Conservation (phyloP, 2,113 vertebrate genomes). For the Syngnathoides biaculeatus region DNA sequence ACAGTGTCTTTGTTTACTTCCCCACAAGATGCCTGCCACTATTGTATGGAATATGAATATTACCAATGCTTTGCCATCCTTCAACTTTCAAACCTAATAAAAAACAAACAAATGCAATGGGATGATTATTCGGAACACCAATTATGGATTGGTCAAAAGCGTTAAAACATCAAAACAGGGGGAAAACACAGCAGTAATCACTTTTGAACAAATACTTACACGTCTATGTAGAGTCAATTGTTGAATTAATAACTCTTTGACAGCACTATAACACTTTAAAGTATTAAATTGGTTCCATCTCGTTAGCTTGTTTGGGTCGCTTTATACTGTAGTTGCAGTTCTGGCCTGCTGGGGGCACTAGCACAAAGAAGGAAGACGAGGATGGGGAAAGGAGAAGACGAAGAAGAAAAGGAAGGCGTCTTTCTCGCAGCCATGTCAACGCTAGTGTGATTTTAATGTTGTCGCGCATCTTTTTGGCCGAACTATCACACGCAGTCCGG, state of each 20-base stretch:
- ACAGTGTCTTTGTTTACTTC: slow-evolving; percentile 16
- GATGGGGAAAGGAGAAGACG: neutral
- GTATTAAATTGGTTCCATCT: too few relatives aligned
- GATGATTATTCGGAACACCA: neutral
- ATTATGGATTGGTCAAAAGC: too few relatives aligned
- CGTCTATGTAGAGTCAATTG: too few relatives aligned
- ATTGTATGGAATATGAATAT: slow-evolving; percentile 8
- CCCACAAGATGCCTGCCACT: neutral
- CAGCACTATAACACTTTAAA: neutral
- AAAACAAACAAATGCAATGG: neutral
- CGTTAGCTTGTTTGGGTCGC: neutral
- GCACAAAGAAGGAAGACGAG: too few relatives aligned
- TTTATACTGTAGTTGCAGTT: neutral
- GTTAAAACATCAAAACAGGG: too few relatives aligned
- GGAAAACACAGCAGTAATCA: too few relatives aligned
- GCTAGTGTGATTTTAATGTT: neutral
- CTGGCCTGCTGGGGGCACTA: neutral
- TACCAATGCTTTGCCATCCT: neutral
- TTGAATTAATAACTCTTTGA: neutral
- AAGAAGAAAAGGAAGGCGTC: neutral
- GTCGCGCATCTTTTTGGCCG: neutral
- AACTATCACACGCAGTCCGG: neutral
- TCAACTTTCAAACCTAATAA: neutral
- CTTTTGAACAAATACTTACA: too few relatives aligned
- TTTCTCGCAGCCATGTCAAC: neutral